Evolutionary conservation across 1,140 invertebrate species (phyloP).

Genomic region (Cydia fagiglandana): DNA sequence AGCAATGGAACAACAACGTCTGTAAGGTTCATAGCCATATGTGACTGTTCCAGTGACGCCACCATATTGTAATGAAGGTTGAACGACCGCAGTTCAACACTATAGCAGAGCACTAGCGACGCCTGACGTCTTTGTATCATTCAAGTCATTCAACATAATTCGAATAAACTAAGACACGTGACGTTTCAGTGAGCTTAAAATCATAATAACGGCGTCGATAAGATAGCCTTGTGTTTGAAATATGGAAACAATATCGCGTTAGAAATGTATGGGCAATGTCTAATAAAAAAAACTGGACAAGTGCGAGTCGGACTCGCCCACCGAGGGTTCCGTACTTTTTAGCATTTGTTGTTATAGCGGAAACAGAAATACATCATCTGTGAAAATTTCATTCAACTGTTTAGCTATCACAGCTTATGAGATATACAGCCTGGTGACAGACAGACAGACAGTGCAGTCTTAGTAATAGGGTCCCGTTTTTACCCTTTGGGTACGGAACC

Average conservation of each 20-base stretch:
- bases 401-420: too few species aligned
- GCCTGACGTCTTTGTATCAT: background rate
- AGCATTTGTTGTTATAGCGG: too few species aligned
- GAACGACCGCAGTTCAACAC: constrained; percentile 13
- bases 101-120: background rate
- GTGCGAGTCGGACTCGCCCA: too few species aligned
- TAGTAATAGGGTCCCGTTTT: too few species aligned
- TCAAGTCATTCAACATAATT: background rate
- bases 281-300: background rate
- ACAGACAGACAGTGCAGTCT: too few species aligned
- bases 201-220: background rate
- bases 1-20: too few species aligned
- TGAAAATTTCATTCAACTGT: too few species aligned
- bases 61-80: constrained; percentile 20
- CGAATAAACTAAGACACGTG: background rate
- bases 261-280: background rate
- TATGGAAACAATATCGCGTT: constrained; percentile 10
- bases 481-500: too few species aligned
- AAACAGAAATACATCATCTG: too few species aligned
- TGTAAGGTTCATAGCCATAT: constrained; percentile 10
- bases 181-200: background rate
- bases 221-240: constrained; percentile 27
- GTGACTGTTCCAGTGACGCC: background rate
- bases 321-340: too few species aligned
- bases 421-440: too few species aligned